Percentiles rank a stretch among this genome's conserved stretches.
Evolutionary conservation across 1,140 invertebrate genomes (phyloP).

Genomic region (Aphidius gifuensis): DNA sequence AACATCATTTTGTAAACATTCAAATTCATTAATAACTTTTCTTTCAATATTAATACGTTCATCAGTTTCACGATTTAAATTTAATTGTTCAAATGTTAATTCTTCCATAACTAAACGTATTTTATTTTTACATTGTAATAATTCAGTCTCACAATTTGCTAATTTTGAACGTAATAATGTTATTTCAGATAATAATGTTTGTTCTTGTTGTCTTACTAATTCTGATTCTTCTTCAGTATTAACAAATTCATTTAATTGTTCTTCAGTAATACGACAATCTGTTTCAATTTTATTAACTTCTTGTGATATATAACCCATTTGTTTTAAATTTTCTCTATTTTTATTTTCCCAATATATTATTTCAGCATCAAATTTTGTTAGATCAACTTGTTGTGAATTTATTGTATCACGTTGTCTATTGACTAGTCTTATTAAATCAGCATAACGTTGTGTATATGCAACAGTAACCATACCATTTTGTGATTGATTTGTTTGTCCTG

Average conservation of each 20-base stretch:
- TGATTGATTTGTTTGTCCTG: constrained; percentile 44
- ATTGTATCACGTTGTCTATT: constrained; percentile 88
- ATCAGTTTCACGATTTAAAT: constrained; percentile 34
- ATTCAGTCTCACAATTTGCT: constrained; percentile 83
- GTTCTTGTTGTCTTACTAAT: constrained; percentile 82
- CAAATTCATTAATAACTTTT: constrained; percentile 22
- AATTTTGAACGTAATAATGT: constrained; percentile 77
- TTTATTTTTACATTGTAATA: constrained; percentile 85
- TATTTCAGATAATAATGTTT: constrained; percentile 81
- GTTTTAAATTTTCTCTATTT: constrained; percentile 78
- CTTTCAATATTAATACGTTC: constrained; percentile 21
- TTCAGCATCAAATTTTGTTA: constrained; percentile 87
- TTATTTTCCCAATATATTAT: constrained; percentile 86
- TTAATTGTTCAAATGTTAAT: constrained; percentile 59
- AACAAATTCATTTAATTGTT: constrained; percentile 73
- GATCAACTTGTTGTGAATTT: constrained; percentile 81
- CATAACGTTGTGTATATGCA: constrained; percentile 57
- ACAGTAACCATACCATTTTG: constrained; percentile 50
- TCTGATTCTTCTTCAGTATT: constrained; percentile 86
- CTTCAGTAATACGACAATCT: constrained; percentile 69
- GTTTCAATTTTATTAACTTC: constrained; percentile 77
- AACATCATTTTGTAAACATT: constrained; percentile 40
- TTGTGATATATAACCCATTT: constrained; percentile 77
- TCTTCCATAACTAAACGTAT: constrained; percentile 69
- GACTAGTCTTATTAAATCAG: constrained; percentile 79